phyloP scores from a whole-genome alignment of 2,888 invertebrate species.

The Drosophila demipolita region DNA sequence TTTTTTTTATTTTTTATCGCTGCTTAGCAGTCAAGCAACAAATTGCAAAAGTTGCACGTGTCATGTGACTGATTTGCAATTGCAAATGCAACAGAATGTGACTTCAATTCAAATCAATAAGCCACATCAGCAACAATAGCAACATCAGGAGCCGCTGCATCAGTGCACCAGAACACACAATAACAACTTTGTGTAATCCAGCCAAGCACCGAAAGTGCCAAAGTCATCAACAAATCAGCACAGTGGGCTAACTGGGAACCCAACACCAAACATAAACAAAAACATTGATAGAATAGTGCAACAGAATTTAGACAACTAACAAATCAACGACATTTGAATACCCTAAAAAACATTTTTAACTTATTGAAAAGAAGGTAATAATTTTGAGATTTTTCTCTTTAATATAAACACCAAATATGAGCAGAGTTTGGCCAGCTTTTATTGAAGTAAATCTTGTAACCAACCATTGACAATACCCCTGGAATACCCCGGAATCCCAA shows the following conservation, averaged over 20 bases:
- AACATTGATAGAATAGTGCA: constrained; percentile 11
- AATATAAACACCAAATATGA: no score
- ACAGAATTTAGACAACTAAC: background rate
- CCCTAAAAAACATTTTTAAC: constrained; percentile 3
- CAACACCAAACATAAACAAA: constrained; percentile 66
- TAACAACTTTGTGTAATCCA: constrained; percentile 56
- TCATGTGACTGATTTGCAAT: constrained; percentile 44
- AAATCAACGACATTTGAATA: constrained; percentile 3
- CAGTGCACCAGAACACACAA: constrained; percentile 11
- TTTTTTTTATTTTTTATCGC: constrained; percentile 40
- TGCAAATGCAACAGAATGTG: constrained; percentile 27
- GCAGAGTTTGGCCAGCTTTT: background rate
- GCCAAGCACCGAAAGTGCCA: constrained; percentile 64
- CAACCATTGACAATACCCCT: background rate
- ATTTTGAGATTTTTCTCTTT: background rate
- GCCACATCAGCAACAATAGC: constrained; percentile 28
- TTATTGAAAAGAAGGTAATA: background rate
- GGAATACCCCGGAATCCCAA: background rate
- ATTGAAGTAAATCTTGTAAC: no score
- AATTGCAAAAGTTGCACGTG: constrained; percentile 59
- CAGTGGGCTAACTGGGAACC: constrained; percentile 30
- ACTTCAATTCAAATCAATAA: constrained; percentile 54
- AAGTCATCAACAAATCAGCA: constrained; percentile 75
- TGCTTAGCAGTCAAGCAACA: constrained; percentile 59
- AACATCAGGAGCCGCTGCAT: background rate